Base-by-base conservation (phyloP, 1,140 invertebrate genomes). In the Drosophila orosa region DNA sequence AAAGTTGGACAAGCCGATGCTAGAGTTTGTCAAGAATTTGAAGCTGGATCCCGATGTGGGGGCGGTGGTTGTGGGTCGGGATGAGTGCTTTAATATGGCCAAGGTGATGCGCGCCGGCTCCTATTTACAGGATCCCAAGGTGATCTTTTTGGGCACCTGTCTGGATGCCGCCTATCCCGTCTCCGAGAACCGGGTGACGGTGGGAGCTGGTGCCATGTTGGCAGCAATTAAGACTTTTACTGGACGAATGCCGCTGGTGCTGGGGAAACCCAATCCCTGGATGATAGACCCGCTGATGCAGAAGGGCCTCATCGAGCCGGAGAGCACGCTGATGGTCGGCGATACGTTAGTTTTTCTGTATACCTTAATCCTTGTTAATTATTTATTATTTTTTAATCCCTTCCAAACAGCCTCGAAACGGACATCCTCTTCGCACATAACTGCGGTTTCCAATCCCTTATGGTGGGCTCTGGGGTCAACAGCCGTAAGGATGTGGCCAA, bases 241-340 rank as follows among this genome's bases (percentile, higher is more conserved):
- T 5, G 54, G 55, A 27, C 60, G 84, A 5, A 58, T 25, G 15
- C 84, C 84, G 0, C 33, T 90, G 3, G 71, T 89, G 19, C 1
- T 89, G 35, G 85, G 85, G 1, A 89, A 89, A 29, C 84, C 84
- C 1, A 89, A 89, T 84, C 85, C 85, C 8, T 72, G 54, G 66
- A 72, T 90, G 45, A 22, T 68, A 8, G n/a, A 37, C 0, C 35
- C 22, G 13, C 44, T 68, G 6, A 5, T 42, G 1, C 19, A 27
- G 4, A 25, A 31, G 9, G 74, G 52, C 0, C 1, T 48, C 0
- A 67, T 89, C 0, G 62, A 90, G 48, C 85, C 85, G 12, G 60
- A 72, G 8, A 90, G 50, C 12, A 89, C 84, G 17, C 61, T 89
- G 0, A 78, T 89, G 77, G 66, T 89, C 29, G 84, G 84, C 10